Evolutionary conservation across 2,113 vertebrate genomes (phyloP).

Genomic region (Holacanthus passer): DNA sequence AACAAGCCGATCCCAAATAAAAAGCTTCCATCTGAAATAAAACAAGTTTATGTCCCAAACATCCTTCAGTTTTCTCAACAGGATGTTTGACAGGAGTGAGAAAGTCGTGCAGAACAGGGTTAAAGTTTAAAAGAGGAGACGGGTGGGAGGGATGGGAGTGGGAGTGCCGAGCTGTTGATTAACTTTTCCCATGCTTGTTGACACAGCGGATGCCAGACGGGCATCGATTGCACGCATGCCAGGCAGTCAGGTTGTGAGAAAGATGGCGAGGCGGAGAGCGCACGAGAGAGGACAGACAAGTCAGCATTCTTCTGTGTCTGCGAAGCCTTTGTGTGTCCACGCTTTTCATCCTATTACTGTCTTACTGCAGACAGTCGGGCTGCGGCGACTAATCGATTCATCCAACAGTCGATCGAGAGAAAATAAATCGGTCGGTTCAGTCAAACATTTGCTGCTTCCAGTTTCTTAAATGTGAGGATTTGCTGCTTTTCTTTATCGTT

Average conservation of each 20-base stretch:
- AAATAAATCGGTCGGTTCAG: too few species aligned
- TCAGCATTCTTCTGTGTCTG: slow-evolving; percentile 60
- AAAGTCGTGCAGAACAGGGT: neutral
- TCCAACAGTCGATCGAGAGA: too few species aligned
- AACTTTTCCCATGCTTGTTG: slow-evolving; percentile 78
- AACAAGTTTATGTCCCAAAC: neutral
- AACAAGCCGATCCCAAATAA: neutral
- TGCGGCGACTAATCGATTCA: too few species aligned
- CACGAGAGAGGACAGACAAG: slow-evolving; percentile 19
- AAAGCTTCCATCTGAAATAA: neutral
- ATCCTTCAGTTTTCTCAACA: neutral
- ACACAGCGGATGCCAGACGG: slow-evolving; percentile 65
- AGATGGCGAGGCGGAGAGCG: neutral
- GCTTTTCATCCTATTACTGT: neutral
- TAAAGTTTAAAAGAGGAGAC: neutral
- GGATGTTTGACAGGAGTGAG: neutral
- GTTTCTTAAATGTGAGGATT: too few species aligned
- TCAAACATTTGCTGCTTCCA: too few species aligned
- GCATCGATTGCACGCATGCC: slow-evolving; percentile 74
- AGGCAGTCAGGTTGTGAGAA: slow-evolving; percentile 63
- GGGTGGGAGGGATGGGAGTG: neutral
- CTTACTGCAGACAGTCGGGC: neutral
- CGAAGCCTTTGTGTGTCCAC: neutral
- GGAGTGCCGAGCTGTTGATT: slow-evolving; percentile 60
- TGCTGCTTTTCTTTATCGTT: too few species aligned